Percentiles rank a stretch among this genome's conserved stretches.
Evolutionary conservation across 2,797 vertebrate genomes (phyloP).

Genomic region (Harpagifer antarcticus): DNA sequence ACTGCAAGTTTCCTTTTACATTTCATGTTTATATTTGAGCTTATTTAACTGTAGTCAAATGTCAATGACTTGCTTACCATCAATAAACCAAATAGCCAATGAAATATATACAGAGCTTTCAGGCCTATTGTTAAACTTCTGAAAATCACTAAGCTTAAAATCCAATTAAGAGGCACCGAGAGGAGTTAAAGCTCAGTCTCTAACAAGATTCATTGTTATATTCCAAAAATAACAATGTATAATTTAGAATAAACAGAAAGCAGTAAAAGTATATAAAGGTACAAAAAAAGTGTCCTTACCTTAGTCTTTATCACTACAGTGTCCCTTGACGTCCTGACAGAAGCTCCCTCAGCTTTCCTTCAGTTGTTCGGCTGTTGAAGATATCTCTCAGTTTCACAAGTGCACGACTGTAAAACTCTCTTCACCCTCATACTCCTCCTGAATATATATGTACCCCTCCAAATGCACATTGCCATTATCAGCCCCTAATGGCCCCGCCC

Average conservation of each 20-base stretch:
- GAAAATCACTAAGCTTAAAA: not conserved
- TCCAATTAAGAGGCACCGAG: not conserved
- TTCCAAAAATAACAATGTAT: not conserved
- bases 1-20: no score
- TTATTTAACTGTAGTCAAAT: no score
- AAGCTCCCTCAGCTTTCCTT: conserved; percentile 17
- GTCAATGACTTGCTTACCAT: not conserved
- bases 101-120: not conserved
- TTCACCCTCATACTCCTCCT: conserved; percentile 38
- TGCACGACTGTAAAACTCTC: conserved; percentile 33
- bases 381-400: conserved; percentile 8
- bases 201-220: not conserved
- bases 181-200: not conserved
- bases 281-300: conserved; percentile 51
- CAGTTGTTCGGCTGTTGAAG: conserved; percentile 3
- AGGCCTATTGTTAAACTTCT: not conserved
- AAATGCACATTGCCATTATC: conserved; percentile 9
- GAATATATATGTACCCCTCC: conserved; percentile 75
- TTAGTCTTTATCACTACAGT: conserved; percentile 27
- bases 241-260: not conserved
- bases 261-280: not conserved
- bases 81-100: not conserved
- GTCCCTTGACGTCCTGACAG: not conserved
- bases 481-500: conserved; percentile 26
- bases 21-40: no score